Percentiles rank a stretch among this genome's conserved stretches.
phyloP scores from a whole-genome alignment of 2,113 vertebrate species.

The Vulpes vulpes region DNA sequence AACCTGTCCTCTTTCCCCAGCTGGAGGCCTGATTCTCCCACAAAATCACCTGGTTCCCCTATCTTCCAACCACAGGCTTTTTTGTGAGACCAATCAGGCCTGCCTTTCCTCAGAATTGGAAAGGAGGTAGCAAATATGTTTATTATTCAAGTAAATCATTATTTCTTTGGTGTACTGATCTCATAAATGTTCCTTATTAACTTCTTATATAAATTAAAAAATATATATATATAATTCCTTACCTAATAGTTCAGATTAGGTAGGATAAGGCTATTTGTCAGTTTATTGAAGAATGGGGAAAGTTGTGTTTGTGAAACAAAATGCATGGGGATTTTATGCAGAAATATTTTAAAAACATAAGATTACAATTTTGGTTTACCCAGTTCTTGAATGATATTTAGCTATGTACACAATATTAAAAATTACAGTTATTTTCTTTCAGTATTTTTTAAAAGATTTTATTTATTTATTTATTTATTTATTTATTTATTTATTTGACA shows the following conservation, averaged over 20 bases:
- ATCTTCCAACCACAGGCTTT: background rate
- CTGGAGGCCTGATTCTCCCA: background rate
- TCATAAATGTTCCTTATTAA: background rate
- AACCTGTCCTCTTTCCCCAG: background rate
- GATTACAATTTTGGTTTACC: background rate
- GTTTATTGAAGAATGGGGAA: background rate
- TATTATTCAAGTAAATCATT: background rate
- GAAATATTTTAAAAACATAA: background rate
- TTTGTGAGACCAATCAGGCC: background rate
- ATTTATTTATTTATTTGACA: no score
- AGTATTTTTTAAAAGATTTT: background rate
- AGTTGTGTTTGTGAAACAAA: background rate
- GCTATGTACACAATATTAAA: background rate
- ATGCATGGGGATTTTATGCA: background rate
- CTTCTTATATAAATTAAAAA: background rate
- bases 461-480: no score
- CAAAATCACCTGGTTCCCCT: background rate
- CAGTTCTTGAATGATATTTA: background rate
- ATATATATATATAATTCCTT: background rate
- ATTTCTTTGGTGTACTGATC: background rate
- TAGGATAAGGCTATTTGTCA: background rate
- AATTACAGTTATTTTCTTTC: constrained; percentile 2
- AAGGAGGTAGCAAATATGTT: background rate
- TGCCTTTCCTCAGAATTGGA: background rate
- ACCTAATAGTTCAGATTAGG: background rate